These are phyloP conservation scores for Sphaeramia orbicularis DNA, from an alignment of 2,797 vertebrate species.

Conservation along the genomic window DNA sequence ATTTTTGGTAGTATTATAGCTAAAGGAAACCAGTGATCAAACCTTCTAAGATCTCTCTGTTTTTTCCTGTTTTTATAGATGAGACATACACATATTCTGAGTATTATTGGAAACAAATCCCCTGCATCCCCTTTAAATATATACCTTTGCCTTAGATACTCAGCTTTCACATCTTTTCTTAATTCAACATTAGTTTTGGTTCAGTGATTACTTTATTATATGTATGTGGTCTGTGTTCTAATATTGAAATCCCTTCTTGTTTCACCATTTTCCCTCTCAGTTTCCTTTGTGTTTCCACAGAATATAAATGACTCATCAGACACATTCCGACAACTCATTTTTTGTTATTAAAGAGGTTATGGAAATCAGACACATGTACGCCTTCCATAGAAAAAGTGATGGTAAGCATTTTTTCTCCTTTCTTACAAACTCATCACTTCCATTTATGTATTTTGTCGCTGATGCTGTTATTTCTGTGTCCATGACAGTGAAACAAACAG, in stretches of 20 bases:
- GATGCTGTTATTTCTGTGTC: slow-evolving; percentile 28
- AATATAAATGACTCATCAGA: slow-evolving; percentile 16
- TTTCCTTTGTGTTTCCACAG: slow-evolving; percentile 12
- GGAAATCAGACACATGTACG: slow-evolving; percentile 10
- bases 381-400: not conserved
- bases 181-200: too few species aligned
- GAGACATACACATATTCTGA: too few species aligned
- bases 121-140: too few species aligned
- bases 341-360: slow-evolving; percentile 24
- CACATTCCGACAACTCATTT: not conserved
- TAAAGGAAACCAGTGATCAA: too few species aligned
- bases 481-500: slow-evolving; percentile 28
- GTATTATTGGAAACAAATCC: too few species aligned
- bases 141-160: too few species aligned
- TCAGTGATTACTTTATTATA: too few species aligned
- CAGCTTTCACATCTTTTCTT: too few species aligned
- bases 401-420: slow-evolving; percentile 18
- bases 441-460: not conserved
- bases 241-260: not conserved
- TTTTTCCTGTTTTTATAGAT: too few species aligned
- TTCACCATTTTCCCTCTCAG: slow-evolving; percentile 4
- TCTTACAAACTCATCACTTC: not conserved
- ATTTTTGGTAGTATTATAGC: too few species aligned
- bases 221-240: too few species aligned
- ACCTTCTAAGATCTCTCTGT: too few species aligned